Conservation (phyloP, 2,797 vertebrate genomes). For the Stomatorhinus walkeri region DNA sequence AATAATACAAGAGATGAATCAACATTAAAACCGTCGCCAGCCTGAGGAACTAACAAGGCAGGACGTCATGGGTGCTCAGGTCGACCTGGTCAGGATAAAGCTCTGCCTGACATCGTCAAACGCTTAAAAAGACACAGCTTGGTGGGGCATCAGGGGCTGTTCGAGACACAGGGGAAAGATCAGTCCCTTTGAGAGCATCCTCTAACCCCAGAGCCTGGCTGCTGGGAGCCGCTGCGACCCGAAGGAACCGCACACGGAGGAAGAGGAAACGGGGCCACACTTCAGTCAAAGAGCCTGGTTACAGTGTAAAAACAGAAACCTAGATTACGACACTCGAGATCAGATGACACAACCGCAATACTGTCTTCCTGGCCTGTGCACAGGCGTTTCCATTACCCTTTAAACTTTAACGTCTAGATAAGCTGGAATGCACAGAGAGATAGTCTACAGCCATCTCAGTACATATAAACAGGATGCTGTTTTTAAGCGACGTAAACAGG, state of each 20-base stretch:
- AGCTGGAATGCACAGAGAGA: neutral
- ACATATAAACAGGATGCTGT: neutral
- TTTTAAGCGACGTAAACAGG: neutral
- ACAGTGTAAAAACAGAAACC: neutral
- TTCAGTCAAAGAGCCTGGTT: slow-evolving; percentile 15
- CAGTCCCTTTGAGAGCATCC: slow-evolving; percentile 36
- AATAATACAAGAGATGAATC: neutral
- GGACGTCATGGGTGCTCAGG: too few relatives aligned
- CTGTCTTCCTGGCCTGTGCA: neutral
- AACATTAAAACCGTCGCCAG: neutral
- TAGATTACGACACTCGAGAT: neutral
- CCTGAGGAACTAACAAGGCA: neutral
- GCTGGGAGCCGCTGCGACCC: slow-evolving; percentile 39
- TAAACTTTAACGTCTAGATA: neutral
- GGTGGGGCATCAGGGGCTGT: neutral
- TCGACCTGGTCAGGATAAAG: neutral
- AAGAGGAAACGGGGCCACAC: neutral
- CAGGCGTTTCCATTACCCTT: neutral
- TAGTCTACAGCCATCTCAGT: neutral
- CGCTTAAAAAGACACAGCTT: slow-evolving; percentile 33
- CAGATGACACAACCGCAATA: neutral
- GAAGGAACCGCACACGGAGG: slow-evolving; percentile 26
- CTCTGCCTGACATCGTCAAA: neutral
- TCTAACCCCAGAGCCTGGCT: slow-evolving; percentile 45
- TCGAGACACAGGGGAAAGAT: neutral